Evolutionary conservation across 1,140 invertebrate genomes (phyloP).

Genomic region (Helicoverpa zea): DNA sequence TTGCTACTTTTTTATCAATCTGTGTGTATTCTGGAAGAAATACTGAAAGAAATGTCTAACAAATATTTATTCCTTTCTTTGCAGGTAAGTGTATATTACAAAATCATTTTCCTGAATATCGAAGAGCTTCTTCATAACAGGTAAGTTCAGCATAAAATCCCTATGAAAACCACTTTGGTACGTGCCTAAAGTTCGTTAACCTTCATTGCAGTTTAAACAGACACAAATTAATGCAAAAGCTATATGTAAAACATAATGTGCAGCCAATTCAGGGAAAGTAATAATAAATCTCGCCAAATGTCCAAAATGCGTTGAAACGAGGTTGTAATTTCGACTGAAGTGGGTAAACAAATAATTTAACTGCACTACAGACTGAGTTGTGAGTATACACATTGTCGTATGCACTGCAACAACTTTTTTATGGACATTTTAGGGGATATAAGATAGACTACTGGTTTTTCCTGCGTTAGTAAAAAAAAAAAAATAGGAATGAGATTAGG

Average conservation of each 20-base stretch:
- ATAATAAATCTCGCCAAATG: slow-evolving; percentile 23
- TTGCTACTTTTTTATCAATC: too few relatives aligned
- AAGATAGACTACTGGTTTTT: background rate
- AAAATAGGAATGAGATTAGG: too few relatives aligned
- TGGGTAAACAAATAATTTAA: slow-evolving; percentile 46
- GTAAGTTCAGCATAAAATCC: background rate
- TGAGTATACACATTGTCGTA: background rate
- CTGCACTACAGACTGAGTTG: background rate
- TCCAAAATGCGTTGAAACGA: slow-evolving; percentile 23
- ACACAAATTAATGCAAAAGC: too few relatives aligned
- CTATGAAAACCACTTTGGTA: background rate
- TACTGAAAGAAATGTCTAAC: too few relatives aligned
- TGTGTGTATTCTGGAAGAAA: too few relatives aligned
- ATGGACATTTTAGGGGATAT: background rate
- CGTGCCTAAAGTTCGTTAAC: background rate
- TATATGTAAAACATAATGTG: background rate
- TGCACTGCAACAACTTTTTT: background rate
- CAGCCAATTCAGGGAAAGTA: slow-evolving; percentile 19
- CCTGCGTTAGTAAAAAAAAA: background rate
- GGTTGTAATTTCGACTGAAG: slow-evolving; percentile 36
- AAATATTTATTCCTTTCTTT: background rate
- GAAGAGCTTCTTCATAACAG: background rate
- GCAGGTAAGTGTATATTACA: background rate
- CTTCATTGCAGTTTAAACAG: background rate
- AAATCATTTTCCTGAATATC: background rate